Evolutionary conservation across 2,888 invertebrate species (phyloP), one percentile per base, ranked within the genome.

Genomic region (Disparrhopalites patrizii): DNA sequence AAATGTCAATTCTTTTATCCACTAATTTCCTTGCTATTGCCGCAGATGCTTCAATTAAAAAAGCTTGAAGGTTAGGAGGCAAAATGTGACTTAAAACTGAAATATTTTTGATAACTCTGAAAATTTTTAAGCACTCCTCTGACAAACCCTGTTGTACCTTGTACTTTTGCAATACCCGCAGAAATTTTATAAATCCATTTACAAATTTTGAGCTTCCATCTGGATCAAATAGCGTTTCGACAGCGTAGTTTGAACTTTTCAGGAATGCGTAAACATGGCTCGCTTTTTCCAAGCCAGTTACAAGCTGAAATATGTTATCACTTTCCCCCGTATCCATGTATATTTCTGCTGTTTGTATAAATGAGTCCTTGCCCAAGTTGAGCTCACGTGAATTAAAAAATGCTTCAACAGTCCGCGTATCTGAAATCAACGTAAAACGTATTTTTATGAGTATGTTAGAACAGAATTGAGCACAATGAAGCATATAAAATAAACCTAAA

Each of bases 321-420:
- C 33, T 4, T 20, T 55, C 8, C 3, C 2, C n/a, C 2, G 20
- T 2, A 31, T 27, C 7, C 27, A 58, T 18, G 2, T 1, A n/a
- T 8, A 28, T 52, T 27, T 64, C 72, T 7, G 68, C 69, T n/a
- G 70, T 61, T n/a, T 25, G 31, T 10, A 67, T 55, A 57, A 70
- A 60, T 15, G 38, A 56, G 3, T 64, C 50, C 3, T 27, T 7
- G 4, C 65, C 61, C 27, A 54, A 51, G 3, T 50, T 38, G 7
- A 65, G 33, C 18, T 68, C 68, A 25, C 60, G 60, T 8, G 5
- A n/a, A 15, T 43, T 38, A 0, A 72, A 30, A 50, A 33, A 70
- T 15, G 36, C 36, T 51, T 70, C 61, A 3, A 68, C 27, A 15
- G 30, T 30, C 1, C 63, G 20, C 1, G 56, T 28, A 4, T 50